phyloP scores from a whole-genome alignment of 2,797 vertebrate species.

The Setipinna tenuifilis region DNA sequence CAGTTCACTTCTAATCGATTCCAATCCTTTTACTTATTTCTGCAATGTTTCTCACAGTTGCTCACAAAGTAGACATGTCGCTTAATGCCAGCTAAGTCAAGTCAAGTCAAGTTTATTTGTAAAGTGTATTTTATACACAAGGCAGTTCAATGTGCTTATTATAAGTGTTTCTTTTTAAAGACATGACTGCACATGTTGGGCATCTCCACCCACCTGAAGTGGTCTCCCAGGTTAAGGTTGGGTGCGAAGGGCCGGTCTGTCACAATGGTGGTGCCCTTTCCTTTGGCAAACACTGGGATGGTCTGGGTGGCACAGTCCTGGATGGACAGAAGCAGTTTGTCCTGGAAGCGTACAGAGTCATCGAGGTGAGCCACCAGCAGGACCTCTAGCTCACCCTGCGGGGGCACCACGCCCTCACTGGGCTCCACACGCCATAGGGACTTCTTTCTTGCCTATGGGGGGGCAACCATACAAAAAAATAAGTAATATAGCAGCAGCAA shows the following conservation, averaged over 20 bases:
- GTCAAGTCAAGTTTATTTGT: too few relatives aligned
- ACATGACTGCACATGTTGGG: too few relatives aligned
- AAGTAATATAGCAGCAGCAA: conserved; percentile 13
- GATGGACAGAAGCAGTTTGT: conserved; percentile 74
- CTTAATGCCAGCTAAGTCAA: too few relatives aligned
- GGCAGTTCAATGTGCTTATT: too few relatives aligned
- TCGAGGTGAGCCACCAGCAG: conserved; percentile 79
- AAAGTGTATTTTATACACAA: too few relatives aligned
- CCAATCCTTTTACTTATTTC: neutral
- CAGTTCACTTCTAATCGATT: neutral
- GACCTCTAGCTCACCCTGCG: conserved; percentile 67
- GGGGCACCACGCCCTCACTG: conserved; percentile 74
- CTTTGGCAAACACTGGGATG: conserved; percentile 74
- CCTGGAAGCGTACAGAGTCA: conserved; percentile 74
- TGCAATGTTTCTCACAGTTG: neutral
- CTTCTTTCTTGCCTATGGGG: conserved; percentile 66
- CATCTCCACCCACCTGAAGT: conserved; percentile 72
- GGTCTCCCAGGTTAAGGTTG: conserved; percentile 77
- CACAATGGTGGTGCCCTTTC: conserved; percentile 83
- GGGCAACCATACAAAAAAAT: neutral
- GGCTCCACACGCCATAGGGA: conserved; percentile 80
- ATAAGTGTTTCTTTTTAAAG: too few relatives aligned
- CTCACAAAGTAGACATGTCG: too few relatives aligned
- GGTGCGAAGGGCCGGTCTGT: conserved; percentile 79
- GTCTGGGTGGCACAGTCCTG: conserved; percentile 66